These are phyloP conservation scores for Acanthiza pusilla DNA, from an alignment of 2,797 vertebrate species.

Conservation along the genomic window DNA sequence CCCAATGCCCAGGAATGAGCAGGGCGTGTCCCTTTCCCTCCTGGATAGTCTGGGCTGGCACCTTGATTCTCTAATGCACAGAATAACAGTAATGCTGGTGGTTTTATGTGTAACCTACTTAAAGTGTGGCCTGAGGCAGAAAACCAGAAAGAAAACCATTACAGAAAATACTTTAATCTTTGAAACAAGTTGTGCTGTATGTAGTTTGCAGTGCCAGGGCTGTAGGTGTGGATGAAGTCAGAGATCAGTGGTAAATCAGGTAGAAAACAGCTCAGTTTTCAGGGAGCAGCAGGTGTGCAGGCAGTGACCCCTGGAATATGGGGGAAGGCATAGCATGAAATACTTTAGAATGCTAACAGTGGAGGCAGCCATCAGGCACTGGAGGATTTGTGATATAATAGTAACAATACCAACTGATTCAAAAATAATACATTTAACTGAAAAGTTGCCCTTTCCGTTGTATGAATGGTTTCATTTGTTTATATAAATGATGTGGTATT, in stretches of 20 bases:
- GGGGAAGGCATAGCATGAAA: background rate
- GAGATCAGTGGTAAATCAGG: background rate
- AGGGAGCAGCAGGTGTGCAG: background rate
- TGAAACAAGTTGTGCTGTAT: background rate
- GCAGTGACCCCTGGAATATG: background rate
- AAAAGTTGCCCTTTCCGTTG: background rate
- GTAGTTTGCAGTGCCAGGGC: background rate
- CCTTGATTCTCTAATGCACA: background rate
- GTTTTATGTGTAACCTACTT: background rate
- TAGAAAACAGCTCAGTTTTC: background rate
- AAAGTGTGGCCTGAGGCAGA: background rate
- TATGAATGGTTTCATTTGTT: background rate
- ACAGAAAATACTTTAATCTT: background rate
- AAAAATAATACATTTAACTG: background rate
- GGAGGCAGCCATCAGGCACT: background rate
- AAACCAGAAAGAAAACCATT: background rate
- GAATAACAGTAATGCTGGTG: background rate
- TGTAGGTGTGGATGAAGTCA: background rate
- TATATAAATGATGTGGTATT: background rate
- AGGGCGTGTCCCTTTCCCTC: background rate
- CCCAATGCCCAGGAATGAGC: background rate
- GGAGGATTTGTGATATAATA: background rate
- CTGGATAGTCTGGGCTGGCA: background rate
- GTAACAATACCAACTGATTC: background rate
- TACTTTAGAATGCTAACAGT: background rate